A percentile compares a stretch with the other conserved stretches of the same genome.
These are phyloP conservation scores for Saimiri boliviensis DNA, from an alignment of 2,113 vertebrate species.

Conservation along the genomic window DNA sequence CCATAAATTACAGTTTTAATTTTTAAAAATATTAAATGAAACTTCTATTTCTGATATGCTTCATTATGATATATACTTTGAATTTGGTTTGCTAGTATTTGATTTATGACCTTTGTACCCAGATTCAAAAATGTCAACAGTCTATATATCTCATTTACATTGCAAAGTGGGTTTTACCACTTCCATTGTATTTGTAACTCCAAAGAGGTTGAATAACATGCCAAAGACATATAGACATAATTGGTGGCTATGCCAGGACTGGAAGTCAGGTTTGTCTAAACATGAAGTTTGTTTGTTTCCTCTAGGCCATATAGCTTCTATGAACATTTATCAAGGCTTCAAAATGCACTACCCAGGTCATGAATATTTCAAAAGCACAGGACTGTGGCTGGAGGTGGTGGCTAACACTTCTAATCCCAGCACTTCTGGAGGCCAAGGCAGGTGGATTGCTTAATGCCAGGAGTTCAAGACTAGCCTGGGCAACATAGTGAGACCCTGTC, in stretches of 20 bases:
- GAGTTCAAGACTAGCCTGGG: too few relatives aligned
- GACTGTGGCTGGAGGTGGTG: neutral
- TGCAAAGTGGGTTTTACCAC: neutral
- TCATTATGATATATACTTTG: neutral
- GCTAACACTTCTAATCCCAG: too few relatives aligned
- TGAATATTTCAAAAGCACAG: neutral
- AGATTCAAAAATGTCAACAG: neutral
- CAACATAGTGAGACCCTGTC: too few relatives aligned
- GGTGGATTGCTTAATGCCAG: too few relatives aligned
- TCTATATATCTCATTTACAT: neutral
- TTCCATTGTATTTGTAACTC: neutral
- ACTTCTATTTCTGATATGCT: neutral
- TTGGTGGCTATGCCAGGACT: neutral
- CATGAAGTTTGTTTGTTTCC: neutral
- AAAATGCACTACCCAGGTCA: neutral
- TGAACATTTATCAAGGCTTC: neutral
- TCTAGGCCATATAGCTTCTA: neutral
- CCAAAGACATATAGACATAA: neutral
- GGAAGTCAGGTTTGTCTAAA: neutral
- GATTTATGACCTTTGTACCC: neutral
- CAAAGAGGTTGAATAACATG: neutral
- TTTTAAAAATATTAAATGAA: conserved; percentile 15
- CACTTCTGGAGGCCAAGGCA: too few relatives aligned
- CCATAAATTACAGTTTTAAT: neutral
- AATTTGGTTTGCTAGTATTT: conserved; percentile 15